A percentile compares a stretch with the other conserved stretches of the same genome.
phyloP scores from a whole-genome alignment of 2,888 invertebrate species.

The Hartigia nigra region DNA sequence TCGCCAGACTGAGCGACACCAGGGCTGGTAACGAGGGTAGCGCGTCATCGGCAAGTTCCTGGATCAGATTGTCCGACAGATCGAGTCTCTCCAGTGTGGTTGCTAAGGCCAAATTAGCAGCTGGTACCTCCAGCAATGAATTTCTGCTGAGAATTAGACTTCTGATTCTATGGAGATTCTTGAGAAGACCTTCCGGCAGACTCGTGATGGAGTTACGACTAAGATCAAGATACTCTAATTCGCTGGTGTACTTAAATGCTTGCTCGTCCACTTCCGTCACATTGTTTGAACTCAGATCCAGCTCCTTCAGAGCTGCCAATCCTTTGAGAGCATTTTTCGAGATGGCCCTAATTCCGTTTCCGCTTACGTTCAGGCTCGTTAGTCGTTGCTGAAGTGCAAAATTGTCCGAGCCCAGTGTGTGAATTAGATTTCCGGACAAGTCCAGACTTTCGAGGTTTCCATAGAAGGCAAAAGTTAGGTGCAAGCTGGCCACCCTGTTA shows the following conservation, averaged over 20 bases:
- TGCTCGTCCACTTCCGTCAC: slow-evolving; percentile 78
- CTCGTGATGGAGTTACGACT: slow-evolving; percentile 81
- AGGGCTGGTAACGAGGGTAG: slow-evolving; percentile 80
- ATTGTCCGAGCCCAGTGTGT: slow-evolving; percentile 82
- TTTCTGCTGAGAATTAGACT: slow-evolving; percentile 82
- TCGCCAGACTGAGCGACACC: slow-evolving; percentile 76
- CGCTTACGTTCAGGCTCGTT: slow-evolving; percentile 80
- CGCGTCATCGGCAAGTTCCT: slow-evolving; percentile 77
- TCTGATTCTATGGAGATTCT: slow-evolving; percentile 76
- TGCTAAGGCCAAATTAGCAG: slow-evolving; percentile 75
- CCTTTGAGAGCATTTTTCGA: slow-evolving; percentile 83
- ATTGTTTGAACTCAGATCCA: slow-evolving; percentile 83
- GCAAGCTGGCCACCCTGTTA: slow-evolving; percentile 83
- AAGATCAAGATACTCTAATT: slow-evolving; percentile 79
- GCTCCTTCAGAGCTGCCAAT: slow-evolving; percentile 73
- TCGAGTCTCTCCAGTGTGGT: slow-evolving; percentile 78
- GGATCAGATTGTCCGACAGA: slow-evolving; percentile 83
- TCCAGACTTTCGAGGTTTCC: slow-evolving; percentile 83
- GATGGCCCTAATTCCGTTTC: slow-evolving; percentile 78
- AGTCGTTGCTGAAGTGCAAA: slow-evolving; percentile 83
- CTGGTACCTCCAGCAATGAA: slow-evolving; percentile 81
- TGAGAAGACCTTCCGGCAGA: slow-evolving; percentile 78
- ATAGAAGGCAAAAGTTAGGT: slow-evolving; percentile 84
- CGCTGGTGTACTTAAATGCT: slow-evolving; percentile 82
- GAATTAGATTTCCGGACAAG: slow-evolving; percentile 84